Evolutionary conservation across 2,797 vertebrate species (phyloP), one percentile per base, ranked within the genome.

Genomic region (Thamnophis elegans): DNA sequence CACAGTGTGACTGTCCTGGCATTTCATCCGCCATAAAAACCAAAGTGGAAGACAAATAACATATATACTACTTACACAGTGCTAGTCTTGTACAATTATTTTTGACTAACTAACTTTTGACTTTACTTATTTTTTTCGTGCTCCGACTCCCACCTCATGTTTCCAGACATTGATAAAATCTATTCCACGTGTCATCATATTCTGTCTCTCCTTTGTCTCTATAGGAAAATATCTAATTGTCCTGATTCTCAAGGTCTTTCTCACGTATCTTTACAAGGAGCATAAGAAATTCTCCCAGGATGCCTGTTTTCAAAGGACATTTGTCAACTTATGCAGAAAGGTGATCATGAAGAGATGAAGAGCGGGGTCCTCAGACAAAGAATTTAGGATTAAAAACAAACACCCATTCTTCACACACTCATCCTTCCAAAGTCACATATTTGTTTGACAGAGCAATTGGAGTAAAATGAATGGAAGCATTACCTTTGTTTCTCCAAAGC

Each of bases 371-470:
- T 88, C 42, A 68, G 36, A 53, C 73, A 62, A 89, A 89, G 32
- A 26, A 36, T 42, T 87, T 47, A 59, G 54, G 32, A 88, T 87
- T 87, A 87, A 78, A 47, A 87, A 88, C 22, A 78, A 87, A 90
- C 36, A 22, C 20, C 62, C 28, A 87, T 78, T 59, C 42, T 14
- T 90, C 53, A 59, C 0, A 47, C n/a, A 10, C 25, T 92, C 26
- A 86, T 68, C 25, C 59, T 26, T 65, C 51, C 51, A 65, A 93
- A 78, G 54, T 59, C 42, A 32, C 12, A 36, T 53, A 42, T 85
- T 55, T 92, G 88, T 92, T 86, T 92, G 88, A 92, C 54, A 86
- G 55, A 90, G 56, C 55, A 90, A 92, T 86, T 54, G 28, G 42
- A 88, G 5, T 88, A 90, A 88, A 90, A 82, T 22, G 26, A 92